Base-by-base conservation (phyloP, 2,797 vertebrate genomes). In the Aulostomus chinensis region DNA sequence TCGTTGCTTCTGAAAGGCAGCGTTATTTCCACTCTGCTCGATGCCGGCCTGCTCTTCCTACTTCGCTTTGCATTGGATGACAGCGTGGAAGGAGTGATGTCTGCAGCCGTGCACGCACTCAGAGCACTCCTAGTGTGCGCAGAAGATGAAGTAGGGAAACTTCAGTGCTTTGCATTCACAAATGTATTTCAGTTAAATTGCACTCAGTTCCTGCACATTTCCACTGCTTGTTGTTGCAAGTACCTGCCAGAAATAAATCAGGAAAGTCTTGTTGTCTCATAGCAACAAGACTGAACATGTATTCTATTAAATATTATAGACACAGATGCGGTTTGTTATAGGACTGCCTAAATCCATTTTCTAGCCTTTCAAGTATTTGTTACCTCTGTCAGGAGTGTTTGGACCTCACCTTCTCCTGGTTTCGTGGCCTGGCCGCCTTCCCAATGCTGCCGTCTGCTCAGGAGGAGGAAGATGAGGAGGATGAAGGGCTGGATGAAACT, bases 31-130 rank as follows among this genome's bases (percentile, higher is more conserved):
- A 91, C 94, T 15, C 88, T 99, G 46, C 90, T 99, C 9, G 97
- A 99, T 12, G 96, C 97, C 1, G 97, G 97, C 5, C 93, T 99
- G 69, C 89, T 99, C 34, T 99, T 99, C 87, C 79, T 99, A 56
- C 86, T 99, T 30, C 95, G 97, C 54, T 98, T 96, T 76, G 94
- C 95, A 0, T 68, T 99, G 88, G 97, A 99, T 15, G 95, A 98
- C 45, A 21, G 88, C 0, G 90, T 94, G 52, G 94, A 96, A 34
- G 93, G 93, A 29, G 96, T 95, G 64, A 91, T 97, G 58, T 91
- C 93, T 49, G 93, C 94, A 0, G 90, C 95, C 0, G 69, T 94
- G 51, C 90, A 83, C 4, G 88, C 93, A 7, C 90, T 99, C 2
- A 90, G 59, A 50, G 89, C 91, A 10, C 87, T 99, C 21, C 84